phyloP scores from a whole-genome alignment of 2,113 vertebrate species.

The Oxygymnocypris stewartii region DNA sequence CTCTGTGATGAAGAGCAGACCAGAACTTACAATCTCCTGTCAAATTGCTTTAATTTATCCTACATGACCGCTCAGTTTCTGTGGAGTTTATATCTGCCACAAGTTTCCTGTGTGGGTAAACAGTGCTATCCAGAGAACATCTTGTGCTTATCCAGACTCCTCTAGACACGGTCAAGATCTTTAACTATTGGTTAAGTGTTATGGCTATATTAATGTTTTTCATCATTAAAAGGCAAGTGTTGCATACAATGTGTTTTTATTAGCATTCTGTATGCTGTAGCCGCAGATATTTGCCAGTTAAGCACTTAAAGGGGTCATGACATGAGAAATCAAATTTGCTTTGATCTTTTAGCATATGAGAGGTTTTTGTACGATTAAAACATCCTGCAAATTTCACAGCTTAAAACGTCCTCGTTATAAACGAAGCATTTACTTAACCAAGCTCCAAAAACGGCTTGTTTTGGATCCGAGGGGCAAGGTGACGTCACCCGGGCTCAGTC shows the following conservation, averaged over 20 bases:
- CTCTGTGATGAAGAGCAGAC: neutral
- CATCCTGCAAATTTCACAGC: too few relatives aligned
- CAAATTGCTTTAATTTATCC: neutral
- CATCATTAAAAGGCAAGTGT: neutral
- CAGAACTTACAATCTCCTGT: neutral
- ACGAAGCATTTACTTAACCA: too few relatives aligned
- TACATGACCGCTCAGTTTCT: neutral
- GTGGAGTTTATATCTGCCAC: neutral
- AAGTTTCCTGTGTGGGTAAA: neutral
- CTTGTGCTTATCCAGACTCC: neutral
- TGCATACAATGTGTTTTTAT: neutral
- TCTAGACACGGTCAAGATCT: neutral
- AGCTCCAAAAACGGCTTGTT: too few relatives aligned
- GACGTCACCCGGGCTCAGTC: too few relatives aligned
- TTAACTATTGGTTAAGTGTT: neutral
- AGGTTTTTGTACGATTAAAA: too few relatives aligned
- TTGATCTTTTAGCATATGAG: too few relatives aligned
- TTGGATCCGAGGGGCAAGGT: too few relatives aligned
- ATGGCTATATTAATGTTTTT: neutral
- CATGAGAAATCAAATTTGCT: too few relatives aligned
- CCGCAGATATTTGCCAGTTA: neutral
- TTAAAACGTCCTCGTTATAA: too few relatives aligned
- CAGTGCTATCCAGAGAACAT: neutral
- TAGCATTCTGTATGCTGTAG: neutral
- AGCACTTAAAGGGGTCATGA: neutral